phyloP scores from a whole-genome alignment of 2,797 vertebrate genomes.

The Pelobates cultripes region DNA sequence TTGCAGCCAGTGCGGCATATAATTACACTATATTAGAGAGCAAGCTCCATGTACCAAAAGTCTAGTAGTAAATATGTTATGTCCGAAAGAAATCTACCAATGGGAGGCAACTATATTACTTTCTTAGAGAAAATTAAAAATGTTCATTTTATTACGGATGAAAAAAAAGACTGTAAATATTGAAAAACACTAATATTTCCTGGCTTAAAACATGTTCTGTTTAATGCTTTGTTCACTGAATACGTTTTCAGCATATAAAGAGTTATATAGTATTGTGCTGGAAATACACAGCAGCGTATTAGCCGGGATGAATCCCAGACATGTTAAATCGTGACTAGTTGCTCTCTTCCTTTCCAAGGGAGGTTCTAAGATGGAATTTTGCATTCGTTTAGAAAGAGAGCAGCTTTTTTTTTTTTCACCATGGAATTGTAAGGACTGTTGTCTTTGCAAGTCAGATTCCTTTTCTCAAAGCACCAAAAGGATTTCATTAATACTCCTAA shows the following conservation, averaged over 20 bases:
- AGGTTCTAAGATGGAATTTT: constrained; percentile 30
- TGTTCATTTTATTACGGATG: too few species aligned
- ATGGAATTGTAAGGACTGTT: constrained; percentile 35
- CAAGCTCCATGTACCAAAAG: too few species aligned
- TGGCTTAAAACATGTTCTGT: too few species aligned
- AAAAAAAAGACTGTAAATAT: too few species aligned
- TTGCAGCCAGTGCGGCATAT: too few species aligned
- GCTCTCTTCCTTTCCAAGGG: background rate
- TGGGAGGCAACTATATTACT: too few species aligned
- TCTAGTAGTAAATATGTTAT: too few species aligned
- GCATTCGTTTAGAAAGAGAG: constrained; percentile 38
- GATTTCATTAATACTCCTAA: constrained; percentile 49
- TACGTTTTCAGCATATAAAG: constrained; percentile 4
- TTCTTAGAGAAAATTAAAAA: too few species aligned
- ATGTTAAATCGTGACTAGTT: constrained; percentile 31
- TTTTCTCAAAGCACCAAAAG: constrained; percentile 42
- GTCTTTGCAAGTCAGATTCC: constrained; percentile 54
- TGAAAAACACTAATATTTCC: too few species aligned
- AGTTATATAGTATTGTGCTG: constrained; percentile 17
- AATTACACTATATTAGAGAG: too few species aligned
- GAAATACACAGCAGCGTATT: constrained; percentile 13
- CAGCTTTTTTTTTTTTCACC: constrained; percentile 13
- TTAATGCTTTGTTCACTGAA: too few species aligned
- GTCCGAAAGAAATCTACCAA: too few species aligned
- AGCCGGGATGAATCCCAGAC: constrained; percentile 6